A percentile compares a stretch with the other conserved stretches of the same genome.
These are phyloP conservation scores for Spilarctia lutea DNA, from an alignment of 2,888 invertebrate species.

Conservation along the genomic window DNA sequence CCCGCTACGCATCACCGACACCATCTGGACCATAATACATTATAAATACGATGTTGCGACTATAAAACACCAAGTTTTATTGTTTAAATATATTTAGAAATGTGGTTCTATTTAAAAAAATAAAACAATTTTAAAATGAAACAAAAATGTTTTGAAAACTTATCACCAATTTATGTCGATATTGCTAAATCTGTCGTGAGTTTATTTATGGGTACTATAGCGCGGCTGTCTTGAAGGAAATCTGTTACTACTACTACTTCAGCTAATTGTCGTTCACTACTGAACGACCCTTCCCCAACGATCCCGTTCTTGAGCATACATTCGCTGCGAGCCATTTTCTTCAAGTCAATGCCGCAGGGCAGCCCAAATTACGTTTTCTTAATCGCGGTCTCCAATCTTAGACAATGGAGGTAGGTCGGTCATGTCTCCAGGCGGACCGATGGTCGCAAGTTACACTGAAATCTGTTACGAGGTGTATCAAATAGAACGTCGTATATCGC, in stretches of 20 bases:
- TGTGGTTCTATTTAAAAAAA: background rate
- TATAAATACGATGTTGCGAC: slow-evolving; percentile 30
- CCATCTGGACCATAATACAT: slow-evolving; percentile 37
- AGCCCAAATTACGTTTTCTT: no score
- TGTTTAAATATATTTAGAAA: slow-evolving; percentile 4
- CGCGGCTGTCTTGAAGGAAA: background rate
- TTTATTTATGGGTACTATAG: background rate
- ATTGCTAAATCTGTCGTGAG: background rate
- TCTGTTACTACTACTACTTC: background rate
- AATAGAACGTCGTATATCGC: background rate
- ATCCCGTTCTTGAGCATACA: no score
- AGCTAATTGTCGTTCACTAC: no score
- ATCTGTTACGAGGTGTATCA: no score
- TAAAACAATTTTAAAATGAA: background rate
- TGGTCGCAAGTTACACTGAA: background rate
- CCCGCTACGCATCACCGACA: slow-evolving; percentile 28
- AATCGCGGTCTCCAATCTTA: no score
- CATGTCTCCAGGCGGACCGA: no score
- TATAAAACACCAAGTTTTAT: slow-evolving; percentile 19
- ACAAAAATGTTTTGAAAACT: background rate
- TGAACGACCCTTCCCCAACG: no score
- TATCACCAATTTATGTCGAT: background rate
- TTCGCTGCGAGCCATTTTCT: no score
- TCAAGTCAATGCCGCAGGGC: no score
- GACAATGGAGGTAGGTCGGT: background rate